Base-by-base conservation (phyloP, 2,888 invertebrate genomes). In the Melipona bicolor region DNA sequence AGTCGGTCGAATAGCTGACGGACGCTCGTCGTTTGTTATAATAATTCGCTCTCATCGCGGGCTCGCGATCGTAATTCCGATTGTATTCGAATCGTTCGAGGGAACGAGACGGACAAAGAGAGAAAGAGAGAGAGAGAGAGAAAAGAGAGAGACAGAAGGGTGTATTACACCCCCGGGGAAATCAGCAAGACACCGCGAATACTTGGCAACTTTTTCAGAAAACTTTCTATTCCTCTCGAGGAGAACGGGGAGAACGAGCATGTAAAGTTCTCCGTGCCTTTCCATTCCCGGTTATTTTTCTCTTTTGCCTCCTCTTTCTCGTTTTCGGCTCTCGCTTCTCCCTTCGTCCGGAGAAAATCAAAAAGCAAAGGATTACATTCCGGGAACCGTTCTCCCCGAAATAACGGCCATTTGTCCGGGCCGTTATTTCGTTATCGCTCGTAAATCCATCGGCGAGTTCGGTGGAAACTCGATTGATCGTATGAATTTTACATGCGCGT, bases 161-260 rank as follows among this genome's bases (percentile, higher is more conserved):
- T 70, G 74, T 72, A 89, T 87, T 78, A 78, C 79, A 81, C 54
- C 87, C 82, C 84, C 64, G 74, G 88, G 87, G 88, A 88, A 88
- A 88, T 88, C 88, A 89, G 77, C 74, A 78, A 77, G 81, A 84
- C 80, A 79, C 80, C 73, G 77, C 71, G 89, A 81, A 89, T 87
- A 86, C 79, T 82, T 76, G 64, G 36, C 69, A 77, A 81, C 79
- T 87, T 83, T 70, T 77, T 79, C 68, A 65, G 49, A 70, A 77
- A 85, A 80, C 70, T 85, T 85, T 85, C 80, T 85, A 80, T 78
- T 71, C 70, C 69, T 61, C 85, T 56, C 65, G 65, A 17, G 17
- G 24, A 17, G 73, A 73, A 81, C 75, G 76, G 43, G 76, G 27
- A 43, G 78, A 78, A 75, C 64, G 56, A 67, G 62, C 69, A 73